phyloP scores from a whole-genome alignment of 2,113 vertebrate species.

The Erpornis zantholeuca region DNA sequence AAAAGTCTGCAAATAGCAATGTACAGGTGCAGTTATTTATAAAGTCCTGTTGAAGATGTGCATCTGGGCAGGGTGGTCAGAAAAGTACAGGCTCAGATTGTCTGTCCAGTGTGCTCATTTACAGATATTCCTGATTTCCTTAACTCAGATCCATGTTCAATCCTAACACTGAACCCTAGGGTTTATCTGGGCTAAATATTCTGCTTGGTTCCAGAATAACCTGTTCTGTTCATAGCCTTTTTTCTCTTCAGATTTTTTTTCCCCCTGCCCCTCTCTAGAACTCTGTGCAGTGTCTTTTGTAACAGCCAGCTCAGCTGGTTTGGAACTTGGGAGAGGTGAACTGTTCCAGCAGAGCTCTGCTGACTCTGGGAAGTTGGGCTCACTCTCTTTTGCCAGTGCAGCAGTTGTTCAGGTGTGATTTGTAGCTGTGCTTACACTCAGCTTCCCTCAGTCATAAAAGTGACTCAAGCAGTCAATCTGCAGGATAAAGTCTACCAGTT shows the following conservation, averaged over 20 bases:
- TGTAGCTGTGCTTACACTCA: not conserved
- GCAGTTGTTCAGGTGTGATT: slow-evolving; percentile 23
- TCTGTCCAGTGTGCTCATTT: not conserved
- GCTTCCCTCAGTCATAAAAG: slow-evolving; percentile 8
- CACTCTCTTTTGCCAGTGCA: not conserved
- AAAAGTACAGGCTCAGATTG: not conserved
- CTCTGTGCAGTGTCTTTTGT: not conserved
- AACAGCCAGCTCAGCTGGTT: slow-evolving; percentile 18
- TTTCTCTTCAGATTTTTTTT: not conserved
- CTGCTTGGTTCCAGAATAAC: not conserved
- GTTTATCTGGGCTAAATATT: not conserved
- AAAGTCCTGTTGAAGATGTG: not conserved
- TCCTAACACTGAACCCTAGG: not conserved
- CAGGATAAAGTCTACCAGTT: not conserved
- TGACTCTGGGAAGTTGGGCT: not conserved
- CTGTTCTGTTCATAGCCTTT: not conserved
- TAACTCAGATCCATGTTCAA: not conserved
- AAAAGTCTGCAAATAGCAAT: not conserved
- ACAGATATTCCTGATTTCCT: not conserved
- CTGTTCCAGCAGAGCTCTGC: slow-evolving; percentile 15
- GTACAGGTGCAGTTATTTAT: not conserved
- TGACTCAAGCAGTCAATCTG: not conserved
- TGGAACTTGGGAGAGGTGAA: not conserved
- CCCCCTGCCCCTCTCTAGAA: not conserved
- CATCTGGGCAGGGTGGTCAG: not conserved